phyloP scores from a whole-genome alignment of 2,113 vertebrate genomes.

The Sterna hirundo region DNA sequence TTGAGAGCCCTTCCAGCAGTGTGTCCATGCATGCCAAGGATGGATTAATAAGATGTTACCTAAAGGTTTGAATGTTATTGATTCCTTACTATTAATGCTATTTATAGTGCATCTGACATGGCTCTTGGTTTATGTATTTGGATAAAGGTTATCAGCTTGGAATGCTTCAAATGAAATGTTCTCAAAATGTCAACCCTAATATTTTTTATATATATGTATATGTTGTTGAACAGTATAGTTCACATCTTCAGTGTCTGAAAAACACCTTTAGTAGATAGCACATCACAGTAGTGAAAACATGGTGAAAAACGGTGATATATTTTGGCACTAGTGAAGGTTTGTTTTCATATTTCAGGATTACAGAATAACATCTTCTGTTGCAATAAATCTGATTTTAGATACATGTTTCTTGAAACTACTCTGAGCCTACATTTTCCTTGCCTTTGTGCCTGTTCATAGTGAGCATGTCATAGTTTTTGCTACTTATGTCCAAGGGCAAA shows the following conservation, averaged over 20 bases:
- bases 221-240: not conserved
- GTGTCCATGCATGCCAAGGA: slow-evolving; percentile 16
- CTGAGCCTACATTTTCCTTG: not conserved
- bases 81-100: slow-evolving; percentile 56
- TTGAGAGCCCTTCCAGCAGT: slow-evolving; percentile 16
- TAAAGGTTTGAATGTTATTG: slow-evolving; percentile 51
- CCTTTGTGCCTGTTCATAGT: slow-evolving; percentile 16
- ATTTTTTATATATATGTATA: not conserved
- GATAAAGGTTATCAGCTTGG: slow-evolving; percentile 21
- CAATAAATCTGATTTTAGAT: not conserved
- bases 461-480: slow-evolving; percentile 37
- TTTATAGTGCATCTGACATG: slow-evolving; percentile 26
- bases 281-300: slow-evolving; percentile 5
- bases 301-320: not conserved
- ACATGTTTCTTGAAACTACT: not conserved
- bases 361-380: not conserved
- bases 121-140: slow-evolving; percentile 29
- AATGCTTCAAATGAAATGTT: not conserved
- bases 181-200: not conserved
- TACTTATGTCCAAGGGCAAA: slow-evolving; percentile 57
- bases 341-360: slow-evolving; percentile 35
- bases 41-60: slow-evolving; percentile 38
- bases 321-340: not conserved
- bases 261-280: not conserved
- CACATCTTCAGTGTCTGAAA: not conserved